These are phyloP conservation scores for Helicorthomorpha holstii DNA, from an alignment of 1,140 invertebrate species.

Conservation along the genomic window DNA sequence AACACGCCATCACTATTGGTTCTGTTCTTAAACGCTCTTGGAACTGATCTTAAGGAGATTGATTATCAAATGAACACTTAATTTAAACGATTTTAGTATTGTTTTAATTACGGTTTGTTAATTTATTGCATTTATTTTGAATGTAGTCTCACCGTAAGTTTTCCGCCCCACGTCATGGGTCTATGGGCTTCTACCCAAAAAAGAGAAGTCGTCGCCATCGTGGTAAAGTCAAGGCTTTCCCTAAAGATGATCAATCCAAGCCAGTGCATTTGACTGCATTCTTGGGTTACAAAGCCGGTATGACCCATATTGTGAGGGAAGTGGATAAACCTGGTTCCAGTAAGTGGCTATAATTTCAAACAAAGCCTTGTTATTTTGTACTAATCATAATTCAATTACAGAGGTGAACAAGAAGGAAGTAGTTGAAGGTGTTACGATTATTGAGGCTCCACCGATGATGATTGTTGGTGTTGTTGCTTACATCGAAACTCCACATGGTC, in stretches of 20 bases:
- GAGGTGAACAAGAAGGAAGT: conserved; percentile 99
- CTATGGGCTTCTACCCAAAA: conserved; percentile 98
- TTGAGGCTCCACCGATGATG: conserved; percentile 97
- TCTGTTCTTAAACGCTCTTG: too few relatives aligned
- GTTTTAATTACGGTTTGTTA: too few relatives aligned
- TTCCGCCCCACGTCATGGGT: conserved; percentile 96
- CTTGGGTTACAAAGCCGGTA: conserved; percentile 96
- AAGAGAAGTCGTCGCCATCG: conserved; percentile 87
- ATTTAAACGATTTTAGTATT: too few relatives aligned
- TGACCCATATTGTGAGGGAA: conserved; percentile 98
- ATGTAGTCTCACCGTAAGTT: conserved; percentile 98
- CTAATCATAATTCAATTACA: conserved; percentile 24
- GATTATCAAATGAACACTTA: too few relatives aligned
- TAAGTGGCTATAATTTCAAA: conserved; percentile 43
- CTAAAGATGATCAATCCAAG: conserved; percentile 92
- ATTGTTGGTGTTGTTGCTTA: conserved; percentile 96
- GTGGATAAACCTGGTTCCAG: conserved; percentile 97
- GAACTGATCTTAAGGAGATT: too few relatives aligned
- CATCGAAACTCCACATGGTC: conserved; percentile 93
- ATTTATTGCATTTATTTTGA: too few relatives aligned
- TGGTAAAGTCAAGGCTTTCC: conserved; percentile 98
- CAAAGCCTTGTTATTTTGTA: not conserved
- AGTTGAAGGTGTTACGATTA: conserved; percentile 93
- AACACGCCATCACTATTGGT: too few relatives aligned
- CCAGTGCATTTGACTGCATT: conserved; percentile 97